These are phyloP conservation scores for Pantherophis vulpinus DNA, from an alignment of 2,797 vertebrate species.

Conservation along the genomic window DNA sequence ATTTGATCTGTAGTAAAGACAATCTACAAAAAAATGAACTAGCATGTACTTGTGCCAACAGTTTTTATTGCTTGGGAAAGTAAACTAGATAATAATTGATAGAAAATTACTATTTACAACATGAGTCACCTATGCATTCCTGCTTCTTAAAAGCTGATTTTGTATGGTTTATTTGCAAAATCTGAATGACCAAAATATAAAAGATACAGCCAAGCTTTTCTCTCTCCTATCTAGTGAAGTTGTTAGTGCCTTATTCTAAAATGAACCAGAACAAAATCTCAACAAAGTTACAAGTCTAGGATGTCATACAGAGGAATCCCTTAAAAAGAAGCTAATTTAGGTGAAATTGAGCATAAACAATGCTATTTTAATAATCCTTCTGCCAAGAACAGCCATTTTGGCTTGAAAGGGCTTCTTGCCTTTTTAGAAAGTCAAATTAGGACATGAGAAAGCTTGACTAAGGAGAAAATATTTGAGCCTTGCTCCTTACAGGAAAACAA, in stretches of 20 bases:
- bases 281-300: neutral
- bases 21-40: neutral
- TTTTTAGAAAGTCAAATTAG: neutral
- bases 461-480: neutral
- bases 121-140: neutral
- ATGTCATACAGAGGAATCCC: neutral
- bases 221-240: neutral
- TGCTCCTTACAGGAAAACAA: neutral
- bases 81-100: neutral
- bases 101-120: neutral
- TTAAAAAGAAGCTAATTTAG: neutral
- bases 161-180: neutral
- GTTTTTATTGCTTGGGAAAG: neutral
- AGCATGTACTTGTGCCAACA: neutral
- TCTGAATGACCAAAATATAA: neutral
- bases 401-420: neutral
- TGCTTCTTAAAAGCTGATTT: neutral
- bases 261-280: neutral
- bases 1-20: neutral
- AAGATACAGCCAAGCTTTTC: neutral
- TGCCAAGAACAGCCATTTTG: neutral
- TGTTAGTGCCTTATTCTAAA: neutral
- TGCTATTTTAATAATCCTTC: neutral
- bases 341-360: neutral
- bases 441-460: neutral